Evolutionary conservation across 2,888 invertebrate species (phyloP).

Genomic region (Latrodectus elegans): DNA sequence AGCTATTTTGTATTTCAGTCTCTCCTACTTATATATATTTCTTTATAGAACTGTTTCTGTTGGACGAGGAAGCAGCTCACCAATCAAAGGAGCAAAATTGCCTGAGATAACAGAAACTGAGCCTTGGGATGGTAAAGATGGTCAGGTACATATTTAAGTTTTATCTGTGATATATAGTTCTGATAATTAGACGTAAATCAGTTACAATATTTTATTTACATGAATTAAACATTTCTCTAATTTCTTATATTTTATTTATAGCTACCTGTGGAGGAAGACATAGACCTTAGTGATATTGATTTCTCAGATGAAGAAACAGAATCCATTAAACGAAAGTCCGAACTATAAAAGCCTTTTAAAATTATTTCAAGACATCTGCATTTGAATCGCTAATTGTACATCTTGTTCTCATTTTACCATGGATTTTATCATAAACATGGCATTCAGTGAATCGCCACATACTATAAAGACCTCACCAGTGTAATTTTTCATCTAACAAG

Average conservation of each 20-base stretch:
- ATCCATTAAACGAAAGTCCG: constrained; percentile 25
- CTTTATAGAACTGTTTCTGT: constrained; percentile 87
- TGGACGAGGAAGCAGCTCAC: constrained; percentile 92
- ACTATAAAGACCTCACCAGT: not conserved
- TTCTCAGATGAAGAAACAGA: constrained; percentile 59
- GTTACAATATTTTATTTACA: not conserved
- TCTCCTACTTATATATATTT: not conserved
- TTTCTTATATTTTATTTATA: constrained; percentile 15
- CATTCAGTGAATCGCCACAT: no score
- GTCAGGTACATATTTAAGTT: constrained; percentile 45
- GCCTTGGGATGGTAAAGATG: constrained; percentile 95
- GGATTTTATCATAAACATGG: no score
- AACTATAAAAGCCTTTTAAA: constrained; percentile 34
- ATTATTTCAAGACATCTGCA: not conserved
- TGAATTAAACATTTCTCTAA: not conserved
- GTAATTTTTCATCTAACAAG: not conserved
- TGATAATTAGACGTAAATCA: not conserved
- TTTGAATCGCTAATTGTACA: not conserved
- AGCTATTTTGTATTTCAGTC: no score
- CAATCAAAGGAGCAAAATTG: constrained; percentile 87
- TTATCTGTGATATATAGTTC: not conserved
- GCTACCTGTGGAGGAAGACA: constrained; percentile 69
- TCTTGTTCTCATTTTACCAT: no score
- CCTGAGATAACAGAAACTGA: constrained; percentile 82
- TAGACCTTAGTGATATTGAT: constrained; percentile 69